These are phyloP conservation scores for Polylopha cassiicola DNA, from an alignment of 2,888 invertebrate species.

Conservation along the genomic window DNA sequence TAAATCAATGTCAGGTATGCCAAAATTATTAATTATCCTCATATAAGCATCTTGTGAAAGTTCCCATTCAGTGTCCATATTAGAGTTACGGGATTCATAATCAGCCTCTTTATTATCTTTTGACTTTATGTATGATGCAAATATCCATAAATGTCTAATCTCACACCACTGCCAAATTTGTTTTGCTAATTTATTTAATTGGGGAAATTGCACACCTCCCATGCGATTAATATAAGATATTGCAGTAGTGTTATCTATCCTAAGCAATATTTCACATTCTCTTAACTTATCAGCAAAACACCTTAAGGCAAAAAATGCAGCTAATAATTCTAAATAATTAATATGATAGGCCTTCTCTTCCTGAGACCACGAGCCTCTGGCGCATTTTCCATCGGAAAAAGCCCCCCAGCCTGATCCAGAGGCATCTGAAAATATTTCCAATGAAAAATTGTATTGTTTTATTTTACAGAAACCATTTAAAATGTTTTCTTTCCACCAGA, in stretches of 20 bases:
- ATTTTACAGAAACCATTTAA: neutral
- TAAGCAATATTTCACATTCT: neutral
- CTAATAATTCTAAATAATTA: neutral
- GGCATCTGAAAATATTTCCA: neutral
- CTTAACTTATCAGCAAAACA: neutral
- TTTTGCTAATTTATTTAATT: too few species aligned
- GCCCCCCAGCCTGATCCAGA: neutral
- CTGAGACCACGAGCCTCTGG: neutral
- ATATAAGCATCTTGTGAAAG: neutral
- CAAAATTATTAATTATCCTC: neutral
- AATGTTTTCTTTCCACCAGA: neutral
- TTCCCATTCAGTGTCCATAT: neutral
- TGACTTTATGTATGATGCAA: too few species aligned
- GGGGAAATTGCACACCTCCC: too few species aligned
- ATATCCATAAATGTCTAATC: neutral
- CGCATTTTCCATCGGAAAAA: neutral
- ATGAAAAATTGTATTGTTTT: neutral
- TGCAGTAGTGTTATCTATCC: too few species aligned
- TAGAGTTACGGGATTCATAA: neutral
- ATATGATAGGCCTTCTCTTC: neutral
- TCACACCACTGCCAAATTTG: neutral
- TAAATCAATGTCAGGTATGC: neutral
- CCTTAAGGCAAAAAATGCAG: neutral
- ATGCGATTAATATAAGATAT: too few species aligned
- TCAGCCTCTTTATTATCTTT: neutral